Evolutionary conservation across 2,113 vertebrate species (phyloP), one percentile per base, ranked within the genome.

Genomic region (Gopherus evgoodei): DNA sequence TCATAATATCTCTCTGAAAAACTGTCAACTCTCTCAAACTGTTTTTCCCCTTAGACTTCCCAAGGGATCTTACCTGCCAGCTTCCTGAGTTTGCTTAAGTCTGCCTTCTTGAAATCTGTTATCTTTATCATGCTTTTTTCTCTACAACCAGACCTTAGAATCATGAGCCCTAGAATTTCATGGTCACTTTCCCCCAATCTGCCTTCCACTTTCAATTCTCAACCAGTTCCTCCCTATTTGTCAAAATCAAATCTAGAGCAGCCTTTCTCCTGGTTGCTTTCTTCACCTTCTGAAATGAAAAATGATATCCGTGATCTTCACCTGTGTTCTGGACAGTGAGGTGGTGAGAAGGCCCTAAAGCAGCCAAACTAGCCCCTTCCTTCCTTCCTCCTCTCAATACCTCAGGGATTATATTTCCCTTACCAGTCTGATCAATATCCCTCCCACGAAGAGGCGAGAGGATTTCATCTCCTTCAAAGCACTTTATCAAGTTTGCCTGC

Each of bases 401-500:
- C 8, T 62, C 1, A 81, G n/a, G 12, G 8, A 85, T 62, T 42
- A 9, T 29, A 65, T 88, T 81, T 72, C 65, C 4, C 12, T 7
- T 83, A 3, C 10, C 1, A 83, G 17, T 53, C 42, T 50, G 24
- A 50, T 44, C 31, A 90, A 91, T 65, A 9, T 72, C 65, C 65
- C n/a, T 72, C 65, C n/a, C 65, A 5, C 69, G n/a, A 11, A 4
- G 21, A 14, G 69, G 86, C 11, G 29, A 81, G 83, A 84, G 0
- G 50, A 72, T 56, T 87, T 47, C 47, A 79, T 89, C 19, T 90
- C 44, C 19, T 92, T 94, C 79, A 92, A 62, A 88, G 83, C 57
- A 89, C 80, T 3, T 57, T 78, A 90, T 27, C 11, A 69, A 3
- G 81, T 76, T 93, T 91, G 6, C 65, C 90, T 53, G 13, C 53